Evolutionary conservation across 2,113 vertebrate genomes (phyloP).

Genomic region (Dissostichus mawsoni): DNA sequence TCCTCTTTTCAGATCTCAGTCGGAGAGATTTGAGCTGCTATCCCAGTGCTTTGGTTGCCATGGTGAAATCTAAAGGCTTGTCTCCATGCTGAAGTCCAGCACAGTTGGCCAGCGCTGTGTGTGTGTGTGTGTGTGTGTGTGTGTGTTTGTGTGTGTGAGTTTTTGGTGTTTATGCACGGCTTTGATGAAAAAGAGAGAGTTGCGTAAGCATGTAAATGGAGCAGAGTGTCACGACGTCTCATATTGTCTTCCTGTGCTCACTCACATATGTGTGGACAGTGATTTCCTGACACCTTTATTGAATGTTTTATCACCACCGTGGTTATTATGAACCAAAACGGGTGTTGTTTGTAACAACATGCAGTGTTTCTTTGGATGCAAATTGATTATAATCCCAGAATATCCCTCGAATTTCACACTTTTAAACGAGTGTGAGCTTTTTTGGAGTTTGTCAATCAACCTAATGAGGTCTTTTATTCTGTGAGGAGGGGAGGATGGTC

Average conservation of each 20-base stretch:
- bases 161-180: constrained; percentile 4
- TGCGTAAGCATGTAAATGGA: constrained; percentile 4
- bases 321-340: background rate
- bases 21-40: constrained; percentile 36
- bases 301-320: background rate
- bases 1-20: constrained; percentile 39
- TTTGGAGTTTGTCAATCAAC: constrained; percentile 13
- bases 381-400: too few species aligned
- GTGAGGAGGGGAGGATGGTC: constrained; percentile 33
- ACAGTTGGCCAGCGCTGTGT: constrained; percentile 29
- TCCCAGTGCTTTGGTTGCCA: constrained; percentile 67
- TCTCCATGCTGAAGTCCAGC: constrained; percentile 56
- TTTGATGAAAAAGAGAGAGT: constrained; percentile 22
- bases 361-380: background rate
- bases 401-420: background rate
- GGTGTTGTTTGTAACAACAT: background rate
- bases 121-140: constrained; percentile 4
- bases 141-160: background rate
- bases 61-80: constrained; percentile 66
- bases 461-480: constrained; percentile 49
- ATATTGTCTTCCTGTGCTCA: background rate
- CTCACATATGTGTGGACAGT: background rate
- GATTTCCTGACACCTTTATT: background rate
- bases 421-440: background rate
- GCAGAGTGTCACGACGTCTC: constrained; percentile 38